Percentiles rank a stretch among this genome's conserved stretches.
These are phyloP conservation scores for Garrulus glandarius DNA, from an alignment of 2,797 vertebrate species.

Conservation along the genomic window DNA sequence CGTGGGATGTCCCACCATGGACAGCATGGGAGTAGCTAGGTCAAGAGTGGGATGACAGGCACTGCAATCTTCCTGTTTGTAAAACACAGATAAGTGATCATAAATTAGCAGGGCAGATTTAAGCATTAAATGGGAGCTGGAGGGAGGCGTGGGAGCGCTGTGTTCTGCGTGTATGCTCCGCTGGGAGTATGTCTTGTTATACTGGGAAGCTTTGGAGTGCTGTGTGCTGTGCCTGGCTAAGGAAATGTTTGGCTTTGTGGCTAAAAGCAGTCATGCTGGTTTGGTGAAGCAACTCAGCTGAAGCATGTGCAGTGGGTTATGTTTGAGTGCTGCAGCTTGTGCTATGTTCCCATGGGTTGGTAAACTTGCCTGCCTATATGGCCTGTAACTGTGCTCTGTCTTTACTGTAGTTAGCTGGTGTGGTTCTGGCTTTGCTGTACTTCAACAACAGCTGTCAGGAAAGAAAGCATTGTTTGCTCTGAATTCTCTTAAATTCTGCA, in stretches of 20 bases:
- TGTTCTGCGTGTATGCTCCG: fast-evolving
- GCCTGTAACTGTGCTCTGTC: not conserved
- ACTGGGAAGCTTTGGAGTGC: not conserved
- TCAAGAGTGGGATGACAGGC: not conserved
- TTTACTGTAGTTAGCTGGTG: not conserved
- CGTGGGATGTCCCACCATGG: fast-evolving
- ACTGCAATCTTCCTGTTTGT: not conserved
- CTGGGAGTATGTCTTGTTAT: not conserved
- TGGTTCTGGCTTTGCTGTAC: not conserved
- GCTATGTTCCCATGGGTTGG: not conserved
- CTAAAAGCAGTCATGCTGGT: not conserved
- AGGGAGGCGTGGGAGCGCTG: not conserved
- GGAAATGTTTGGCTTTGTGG: not conserved
- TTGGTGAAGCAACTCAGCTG: not conserved
- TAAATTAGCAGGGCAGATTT: not conserved
- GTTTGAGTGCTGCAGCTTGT: not conserved
- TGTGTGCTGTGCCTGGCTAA: not conserved
- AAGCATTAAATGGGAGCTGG: not conserved
- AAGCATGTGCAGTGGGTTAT: not conserved
- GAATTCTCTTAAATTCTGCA: not conserved
- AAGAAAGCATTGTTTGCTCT: not conserved
- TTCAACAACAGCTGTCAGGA: not conserved
- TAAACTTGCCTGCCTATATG: not conserved
- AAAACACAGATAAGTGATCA: not conserved
- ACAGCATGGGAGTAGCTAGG: not conserved